These are phyloP conservation scores for Sebastes dallii DNA, from an alignment of 2,797 vertebrate species.

Conservation along the genomic window DNA sequence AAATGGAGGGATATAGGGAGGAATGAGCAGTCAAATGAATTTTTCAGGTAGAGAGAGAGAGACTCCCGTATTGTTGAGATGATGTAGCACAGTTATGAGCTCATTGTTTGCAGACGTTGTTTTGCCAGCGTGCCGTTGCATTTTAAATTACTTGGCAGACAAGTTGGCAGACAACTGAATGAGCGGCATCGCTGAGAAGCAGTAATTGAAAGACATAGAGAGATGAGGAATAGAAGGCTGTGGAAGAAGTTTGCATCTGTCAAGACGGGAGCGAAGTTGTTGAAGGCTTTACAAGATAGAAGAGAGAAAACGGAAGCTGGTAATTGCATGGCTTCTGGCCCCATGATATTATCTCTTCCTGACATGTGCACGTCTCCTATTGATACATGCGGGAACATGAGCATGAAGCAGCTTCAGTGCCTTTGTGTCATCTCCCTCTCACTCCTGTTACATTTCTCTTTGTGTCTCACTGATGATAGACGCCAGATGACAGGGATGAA, in stretches of 20 bases:
- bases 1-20: constrained; percentile 10
- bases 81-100: constrained; percentile 41
- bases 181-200: constrained; percentile 42
- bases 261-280: constrained; percentile 52
- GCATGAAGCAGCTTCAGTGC: constrained; percentile 32
- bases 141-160: constrained; percentile 53
- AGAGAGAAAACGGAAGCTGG: constrained; percentile 49
- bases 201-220: constrained; percentile 56
- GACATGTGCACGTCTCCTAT: constrained; percentile 50
- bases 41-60: constrained; percentile 18
- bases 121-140: constrained; percentile 49
- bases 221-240: constrained; percentile 36
- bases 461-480: constrained; percentile 56
- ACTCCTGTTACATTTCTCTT: constrained; percentile 38
- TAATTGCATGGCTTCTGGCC: constrained; percentile 69
- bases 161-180: constrained; percentile 39
- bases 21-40: constrained; percentile 11
- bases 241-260: constrained; percentile 50
- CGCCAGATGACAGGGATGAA: constrained; percentile 56
- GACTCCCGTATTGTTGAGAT: constrained; percentile 3
- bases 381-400: constrained; percentile 54
- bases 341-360: constrained; percentile 61
- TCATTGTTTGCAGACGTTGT: constrained; percentile 55
- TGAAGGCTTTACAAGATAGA: constrained; percentile 50
- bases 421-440: constrained; percentile 17